Evolutionary conservation across 2,888 invertebrate genomes (phyloP), one percentile per base, ranked within the genome.

Genomic region (Diadegma fenestrale): DNA sequence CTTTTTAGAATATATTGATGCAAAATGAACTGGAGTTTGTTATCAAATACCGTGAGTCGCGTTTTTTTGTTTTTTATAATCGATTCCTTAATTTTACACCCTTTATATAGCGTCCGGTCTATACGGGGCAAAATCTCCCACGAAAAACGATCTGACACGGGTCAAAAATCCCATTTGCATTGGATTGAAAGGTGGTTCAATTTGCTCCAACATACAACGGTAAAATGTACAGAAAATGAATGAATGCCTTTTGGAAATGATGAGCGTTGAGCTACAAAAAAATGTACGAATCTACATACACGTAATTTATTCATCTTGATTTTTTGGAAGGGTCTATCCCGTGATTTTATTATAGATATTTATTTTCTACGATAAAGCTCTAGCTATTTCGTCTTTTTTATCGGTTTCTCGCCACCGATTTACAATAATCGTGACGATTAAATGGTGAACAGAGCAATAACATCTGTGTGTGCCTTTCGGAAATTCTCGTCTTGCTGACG

Each of bases 391-490:
- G 45, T 69, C 19, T 37, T 75, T n/a, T 58, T 71, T 48, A 19
- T 54, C 41, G 69, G 54, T 45, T 61, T 37, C 17, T 71, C 73
- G n/a, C 10, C 61, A 61, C 48, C 73, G 77, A 73, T 81, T 82
- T 75, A 80, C 63, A 69, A 66, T 79, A 48, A 37, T 76, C 48
- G 58, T 66, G 79, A 78, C 48, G 71, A 54, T 76, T 81, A 33
- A 84, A 54, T 79, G 51, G 43, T 51, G 30, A 82, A 82, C 78
- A 41, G 61, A 85, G 71, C 58, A 30, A 82, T 79, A 79, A 82
- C 68, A 64, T 64, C 64, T 43, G 58, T 45, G 71, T 80, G 79
- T 33, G 73, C 41, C 48, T 73, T 41, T 33, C 10, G 30, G 54
- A 72, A 61, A 75, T 48, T 41, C 19, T 61, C 48, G 58, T 37